These are phyloP conservation scores for Ctenosaura bakeri DNA, from an alignment of 2,797 vertebrate genomes.

Conservation along the genomic window DNA sequence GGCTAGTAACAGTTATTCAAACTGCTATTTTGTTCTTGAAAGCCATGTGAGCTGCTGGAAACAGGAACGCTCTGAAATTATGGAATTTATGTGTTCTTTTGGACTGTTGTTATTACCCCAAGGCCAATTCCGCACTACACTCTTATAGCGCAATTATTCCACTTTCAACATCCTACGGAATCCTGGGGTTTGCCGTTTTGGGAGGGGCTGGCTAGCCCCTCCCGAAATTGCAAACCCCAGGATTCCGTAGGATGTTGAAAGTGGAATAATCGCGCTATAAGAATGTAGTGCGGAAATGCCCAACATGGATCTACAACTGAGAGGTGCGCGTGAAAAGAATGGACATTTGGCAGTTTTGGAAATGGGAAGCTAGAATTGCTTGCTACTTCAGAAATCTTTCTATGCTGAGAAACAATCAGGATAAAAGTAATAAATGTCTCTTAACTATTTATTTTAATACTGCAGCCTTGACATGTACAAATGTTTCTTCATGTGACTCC, in stretches of 20 bases:
- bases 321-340: neutral
- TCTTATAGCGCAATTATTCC: too few relatives aligned
- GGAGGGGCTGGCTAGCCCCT: too few relatives aligned
- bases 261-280: too few relatives aligned
- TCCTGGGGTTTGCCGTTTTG: too few relatives aligned
- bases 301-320: neutral
- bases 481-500: slow-evolving; percentile 28
- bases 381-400: slow-evolving; percentile 24
- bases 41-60: neutral
- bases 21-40: neutral
- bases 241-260: too few relatives aligned
- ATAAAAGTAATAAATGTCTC: neutral
- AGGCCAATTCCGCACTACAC: too few relatives aligned
- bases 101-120: neutral
- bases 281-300: too few relatives aligned
- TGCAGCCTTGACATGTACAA: slow-evolving; percentile 24
- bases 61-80: neutral
- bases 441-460: slow-evolving; percentile 41
- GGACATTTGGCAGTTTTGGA: neutral
- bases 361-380: neutral
- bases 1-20: too few relatives aligned
- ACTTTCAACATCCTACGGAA: too few relatives aligned
- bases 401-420: slow-evolving; percentile 1
- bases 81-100: neutral
- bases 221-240: too few relatives aligned